phyloP scores from a whole-genome alignment of 2,888 invertebrate genomes.

The Athetis lepigone region DNA sequence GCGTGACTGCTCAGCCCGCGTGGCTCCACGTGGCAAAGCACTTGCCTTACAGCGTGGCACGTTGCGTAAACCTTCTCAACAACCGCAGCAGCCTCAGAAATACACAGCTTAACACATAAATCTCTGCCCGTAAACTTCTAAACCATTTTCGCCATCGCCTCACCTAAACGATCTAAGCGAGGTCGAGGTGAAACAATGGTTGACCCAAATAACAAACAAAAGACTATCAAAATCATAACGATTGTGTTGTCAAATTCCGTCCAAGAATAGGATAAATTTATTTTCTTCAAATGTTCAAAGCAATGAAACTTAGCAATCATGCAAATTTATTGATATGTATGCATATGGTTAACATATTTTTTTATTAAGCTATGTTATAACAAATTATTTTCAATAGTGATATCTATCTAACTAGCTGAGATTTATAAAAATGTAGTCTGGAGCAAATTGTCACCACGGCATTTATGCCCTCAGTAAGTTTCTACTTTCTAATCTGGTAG shows the following conservation, averaged over 20 bases:
- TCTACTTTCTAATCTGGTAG: constrained; percentile 86
- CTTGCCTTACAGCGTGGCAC: constrained; percentile 72
- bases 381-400: constrained; percentile 17
- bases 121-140: constrained; percentile 17
- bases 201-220: constrained; percentile 69
- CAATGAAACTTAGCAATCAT: constrained; percentile 57
- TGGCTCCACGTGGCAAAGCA: constrained; percentile 76
- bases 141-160: constrained; percentile 45
- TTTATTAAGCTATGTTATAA: constrained; percentile 20
- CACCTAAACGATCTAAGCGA: constrained; percentile 54
- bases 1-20: constrained; percentile 62
- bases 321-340: constrained; percentile 53
- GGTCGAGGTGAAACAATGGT: constrained; percentile 68
- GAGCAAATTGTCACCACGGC: constrained; percentile 65
- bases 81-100: constrained; percentile 60
- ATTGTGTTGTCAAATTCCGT: too few species aligned
- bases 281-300: constrained; percentile 43
- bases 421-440: constrained; percentile 53
- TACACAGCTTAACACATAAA: constrained; percentile 21
- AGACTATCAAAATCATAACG: constrained; percentile 60
- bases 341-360: constrained; percentile 43
- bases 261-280: constrained; percentile 52
- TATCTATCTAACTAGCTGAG: constrained; percentile 1
- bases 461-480: constrained; percentile 75
- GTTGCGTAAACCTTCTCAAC: constrained; percentile 73